Conservation (phyloP, 2,888 invertebrate species). For the Fabriciana adippe region DNA sequence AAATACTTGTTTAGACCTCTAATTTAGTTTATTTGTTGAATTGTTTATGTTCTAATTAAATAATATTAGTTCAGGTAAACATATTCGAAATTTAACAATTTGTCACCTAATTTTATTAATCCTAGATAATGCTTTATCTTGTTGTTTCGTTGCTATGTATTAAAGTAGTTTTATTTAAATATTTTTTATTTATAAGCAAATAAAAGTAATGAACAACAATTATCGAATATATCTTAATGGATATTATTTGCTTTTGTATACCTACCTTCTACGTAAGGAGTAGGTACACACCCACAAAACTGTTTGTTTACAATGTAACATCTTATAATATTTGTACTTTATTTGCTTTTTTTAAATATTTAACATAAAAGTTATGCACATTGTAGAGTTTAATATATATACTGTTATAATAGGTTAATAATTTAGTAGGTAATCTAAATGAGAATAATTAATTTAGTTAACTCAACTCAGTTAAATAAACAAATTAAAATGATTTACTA, state of each 20-base stretch:
- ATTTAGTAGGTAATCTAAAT: too few relatives aligned
- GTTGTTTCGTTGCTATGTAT: not conserved
- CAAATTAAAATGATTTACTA: too few relatives aligned
- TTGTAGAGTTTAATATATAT: too few relatives aligned
- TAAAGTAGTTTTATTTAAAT: not conserved
- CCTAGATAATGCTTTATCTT: not conserved
- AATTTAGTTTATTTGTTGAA: not conserved
- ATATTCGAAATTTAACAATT: not conserved
- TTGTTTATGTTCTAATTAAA: slow-evolving; percentile 4
- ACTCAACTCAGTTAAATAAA: too few relatives aligned
- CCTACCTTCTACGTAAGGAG: not conserved
- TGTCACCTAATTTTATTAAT: slow-evolving; percentile 7
- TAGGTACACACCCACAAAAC: slow-evolving; percentile 24
- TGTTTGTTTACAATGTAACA: slow-evolving; percentile 1
- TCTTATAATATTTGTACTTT: not conserved
- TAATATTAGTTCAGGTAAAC: not conserved
- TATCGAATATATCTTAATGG: slow-evolving; percentile 17
- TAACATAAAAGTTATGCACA: too few relatives aligned
- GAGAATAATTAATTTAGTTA: too few relatives aligned
- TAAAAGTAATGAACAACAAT: slow-evolving; percentile 8
- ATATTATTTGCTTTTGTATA: slow-evolving; percentile 8
- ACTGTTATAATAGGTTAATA: too few relatives aligned
- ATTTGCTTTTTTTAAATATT: too few relatives aligned
- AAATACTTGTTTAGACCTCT: not conserved
- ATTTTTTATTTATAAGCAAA: not conserved